phyloP scores from a whole-genome alignment of 1,140 invertebrate genomes.

The Drosophila melanica region DNA sequence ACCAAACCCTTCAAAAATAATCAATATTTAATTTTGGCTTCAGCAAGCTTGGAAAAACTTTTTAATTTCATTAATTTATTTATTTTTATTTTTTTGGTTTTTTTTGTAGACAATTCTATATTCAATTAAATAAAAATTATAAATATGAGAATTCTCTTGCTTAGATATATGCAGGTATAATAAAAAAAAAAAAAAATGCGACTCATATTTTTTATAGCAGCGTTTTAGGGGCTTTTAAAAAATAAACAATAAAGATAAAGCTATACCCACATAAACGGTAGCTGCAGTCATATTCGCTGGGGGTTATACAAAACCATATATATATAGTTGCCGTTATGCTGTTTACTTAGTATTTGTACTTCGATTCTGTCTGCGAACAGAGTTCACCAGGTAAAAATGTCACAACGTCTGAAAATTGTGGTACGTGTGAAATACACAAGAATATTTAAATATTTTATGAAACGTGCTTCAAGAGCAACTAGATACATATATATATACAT shows the following conservation, averaged over 20 bases:
- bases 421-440: constrained; percentile 28
- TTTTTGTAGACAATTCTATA: too few species aligned
- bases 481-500: background rate
- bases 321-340: constrained; percentile 2
- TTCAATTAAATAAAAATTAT: too few species aligned
- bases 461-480: constrained; percentile 20
- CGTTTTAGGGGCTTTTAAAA: constrained; percentile 1
- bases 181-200: background rate
- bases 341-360: background rate
- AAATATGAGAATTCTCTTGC: too few species aligned
- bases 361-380: background rate
- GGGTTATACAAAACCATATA: background rate
- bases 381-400: background rate
- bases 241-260: background rate
- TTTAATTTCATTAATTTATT: too few species aligned
- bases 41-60: background rate
- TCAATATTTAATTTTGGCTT: background rate
- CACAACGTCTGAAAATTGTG: constrained; percentile 19
- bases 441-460: constrained; percentile 4
- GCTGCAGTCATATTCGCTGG: too few species aligned
- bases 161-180: background rate
- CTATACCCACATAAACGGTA: too few species aligned
- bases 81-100: too few species aligned
- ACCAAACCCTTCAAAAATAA: too few species aligned
- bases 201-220: background rate